phyloP scores from a whole-genome alignment of 2,888 invertebrate genomes.

The Oligia latruncula region DNA sequence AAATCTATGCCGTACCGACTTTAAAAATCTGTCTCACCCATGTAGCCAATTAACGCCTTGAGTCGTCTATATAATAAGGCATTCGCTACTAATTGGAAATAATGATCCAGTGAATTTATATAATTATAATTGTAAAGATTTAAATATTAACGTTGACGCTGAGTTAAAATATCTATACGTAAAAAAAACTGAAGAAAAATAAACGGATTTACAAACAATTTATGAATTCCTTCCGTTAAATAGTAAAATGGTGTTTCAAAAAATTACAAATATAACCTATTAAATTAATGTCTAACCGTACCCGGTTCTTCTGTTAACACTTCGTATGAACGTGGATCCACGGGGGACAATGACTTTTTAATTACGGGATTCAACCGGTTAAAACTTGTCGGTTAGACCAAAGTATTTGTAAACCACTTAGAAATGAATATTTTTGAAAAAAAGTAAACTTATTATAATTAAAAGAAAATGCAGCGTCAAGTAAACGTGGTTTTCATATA shows the following conservation, averaged over 20 bases:
- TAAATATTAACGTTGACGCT: conserved; percentile 13
- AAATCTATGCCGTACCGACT: conserved; percentile 5
- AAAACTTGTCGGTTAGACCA: neutral
- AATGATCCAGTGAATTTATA: conserved; percentile 38
- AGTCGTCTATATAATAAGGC: neutral
- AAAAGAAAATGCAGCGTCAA: conserved; percentile 32
- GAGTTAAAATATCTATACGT: conserved; percentile 14
- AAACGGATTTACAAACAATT: neutral
- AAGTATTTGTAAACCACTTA: conserved; percentile 3
- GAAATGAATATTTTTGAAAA: neutral
- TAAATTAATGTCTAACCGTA: too few species aligned
- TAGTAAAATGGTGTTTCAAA: neutral
- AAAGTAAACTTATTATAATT: neutral
- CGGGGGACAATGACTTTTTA: too few species aligned
- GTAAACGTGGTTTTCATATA: conserved; percentile 46
- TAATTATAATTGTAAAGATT: conserved; percentile 14
- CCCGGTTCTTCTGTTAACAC: too few species aligned
- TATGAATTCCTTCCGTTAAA: neutral
- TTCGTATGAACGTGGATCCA: too few species aligned
- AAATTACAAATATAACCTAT: neutral
- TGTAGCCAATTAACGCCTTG: neutral
- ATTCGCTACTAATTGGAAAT: conserved; percentile 10
- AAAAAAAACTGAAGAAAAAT: neutral
- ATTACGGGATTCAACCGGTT: too few species aligned
- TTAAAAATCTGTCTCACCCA: neutral